phyloP scores from a whole-genome alignment of 2,113 vertebrate genomes.

The Puffinus mauretanicus region DNA sequence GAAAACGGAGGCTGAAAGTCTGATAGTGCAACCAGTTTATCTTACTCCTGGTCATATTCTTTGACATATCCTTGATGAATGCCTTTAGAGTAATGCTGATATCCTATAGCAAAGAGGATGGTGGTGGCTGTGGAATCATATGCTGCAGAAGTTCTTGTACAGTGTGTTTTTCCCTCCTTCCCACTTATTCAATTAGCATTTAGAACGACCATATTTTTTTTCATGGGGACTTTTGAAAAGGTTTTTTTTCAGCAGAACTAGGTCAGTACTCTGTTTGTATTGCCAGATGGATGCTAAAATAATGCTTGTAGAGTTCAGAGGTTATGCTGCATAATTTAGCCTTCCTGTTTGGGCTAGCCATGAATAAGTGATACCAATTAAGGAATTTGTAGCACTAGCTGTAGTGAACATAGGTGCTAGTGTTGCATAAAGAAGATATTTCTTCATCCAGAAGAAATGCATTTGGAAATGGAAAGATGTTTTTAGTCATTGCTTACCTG shows the following conservation, averaged over 20 bases:
- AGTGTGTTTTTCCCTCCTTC: not conserved
- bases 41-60: not conserved
- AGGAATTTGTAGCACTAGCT: not conserved
- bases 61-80: not conserved
- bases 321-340: not conserved
- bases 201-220: not conserved
- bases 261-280: not conserved
- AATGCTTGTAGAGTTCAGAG: not conserved
- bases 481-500: not conserved
- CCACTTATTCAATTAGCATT: not conserved
- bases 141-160: not conserved
- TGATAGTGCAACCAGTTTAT: not conserved
- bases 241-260: not conserved
- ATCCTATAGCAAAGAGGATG: rapidly evolving
- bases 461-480: not conserved
- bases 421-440: not conserved
- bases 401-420: not conserved
- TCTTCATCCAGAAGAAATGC: not conserved
- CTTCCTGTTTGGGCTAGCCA: not conserved
- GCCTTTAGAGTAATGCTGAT: not conserved
- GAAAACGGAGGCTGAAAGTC: rapidly evolving
- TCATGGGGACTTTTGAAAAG: not conserved
- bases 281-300: not conserved
- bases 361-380: not conserved
- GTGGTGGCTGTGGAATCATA: not conserved